Evolutionary conservation across 2,113 vertebrate species (phyloP).

Genomic region (Trinectes maculatus): DNA sequence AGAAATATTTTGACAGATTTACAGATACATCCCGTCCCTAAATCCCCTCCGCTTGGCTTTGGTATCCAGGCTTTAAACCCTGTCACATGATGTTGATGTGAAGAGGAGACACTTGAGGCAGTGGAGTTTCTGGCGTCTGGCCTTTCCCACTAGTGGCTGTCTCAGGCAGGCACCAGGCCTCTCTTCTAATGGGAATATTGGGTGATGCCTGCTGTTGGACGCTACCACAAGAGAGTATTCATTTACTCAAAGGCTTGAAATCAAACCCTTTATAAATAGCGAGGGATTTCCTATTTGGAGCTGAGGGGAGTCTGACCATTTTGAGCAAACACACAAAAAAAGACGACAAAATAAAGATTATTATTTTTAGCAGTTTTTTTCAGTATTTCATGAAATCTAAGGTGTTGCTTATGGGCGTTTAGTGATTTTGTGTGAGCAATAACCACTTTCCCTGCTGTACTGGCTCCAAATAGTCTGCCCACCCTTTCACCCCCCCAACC

Average conservation of each 20-base stretch:
- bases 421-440: no score
- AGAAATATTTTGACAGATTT: slow-evolving; percentile 83
- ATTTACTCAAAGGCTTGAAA: slow-evolving; percentile 62
- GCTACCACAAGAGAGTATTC: slow-evolving; percentile 55
- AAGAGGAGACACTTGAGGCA: slow-evolving; percentile 69
- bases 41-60: slow-evolving; percentile 77
- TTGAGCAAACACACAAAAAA: slow-evolving; percentile 5
- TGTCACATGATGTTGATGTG: slow-evolving; percentile 76
- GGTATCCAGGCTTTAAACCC: slow-evolving; percentile 75
- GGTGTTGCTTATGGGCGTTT: slow-evolving; percentile 1
- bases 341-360: not conserved
- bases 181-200: slow-evolving; percentile 73
- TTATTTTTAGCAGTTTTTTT: no score
- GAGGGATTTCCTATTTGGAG: slow-evolving; percentile 53
- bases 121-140: slow-evolving; percentile 69
- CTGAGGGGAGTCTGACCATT: slow-evolving; percentile 35
- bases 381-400: slow-evolving; percentile 17
- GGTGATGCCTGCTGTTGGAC: slow-evolving; percentile 67
- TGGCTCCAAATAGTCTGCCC: slow-evolving; percentile 65
- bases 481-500: not conserved
- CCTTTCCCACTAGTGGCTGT: slow-evolving; percentile 71
- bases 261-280: slow-evolving; percentile 58
- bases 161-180: slow-evolving; percentile 59
- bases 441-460: slow-evolving; percentile 25
- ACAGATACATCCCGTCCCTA: slow-evolving; percentile 75